Evolutionary conservation across 2,888 invertebrate species (phyloP), one percentile per base, ranked within the genome.

Genomic region (Diarsia brunnea): DNA sequence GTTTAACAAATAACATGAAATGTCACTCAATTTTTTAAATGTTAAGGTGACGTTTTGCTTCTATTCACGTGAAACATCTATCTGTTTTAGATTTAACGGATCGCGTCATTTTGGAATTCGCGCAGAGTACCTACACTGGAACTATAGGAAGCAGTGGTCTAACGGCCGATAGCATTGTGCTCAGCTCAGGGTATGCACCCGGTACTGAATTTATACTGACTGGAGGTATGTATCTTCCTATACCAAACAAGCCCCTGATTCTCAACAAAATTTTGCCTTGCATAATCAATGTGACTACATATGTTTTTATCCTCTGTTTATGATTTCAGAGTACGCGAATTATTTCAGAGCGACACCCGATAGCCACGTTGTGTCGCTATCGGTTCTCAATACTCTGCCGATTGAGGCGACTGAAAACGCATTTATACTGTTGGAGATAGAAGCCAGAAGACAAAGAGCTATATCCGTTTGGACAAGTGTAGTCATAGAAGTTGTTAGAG

Each of bases 341-440:
- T 82, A 90, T 80, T 95, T 94, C 78, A 53, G 69, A 19, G 12
- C 91, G 51, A 73, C 86, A 10, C 81, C 81, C 45, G 75, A 49
- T 38, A 76, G 86, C 12, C 92, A 93, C 53, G 71, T 85, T n/a
- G 65, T 93, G 31, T 84, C 84, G 49, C 75, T 95, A 70, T 78
- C 88, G 16, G 70, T 87, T 14, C 12, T 71, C n/a, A 84, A 77
- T 38, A 61, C 86, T n/a, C 72, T 90, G 66, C 89, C 91, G 14
- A 53, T 69, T 12, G 91, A 92, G 72, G 79, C 90, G 12, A 65
- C 90, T 27, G 80, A 87, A 69, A 83, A 89, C 47, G 85, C 88
- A 53, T 92, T 92, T 77, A 87, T 95, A 81, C 80, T 93, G 31
- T 81, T 95, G 45, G 91, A 93, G 81, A 75, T 95, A 27, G 90